Base-by-base conservation (phyloP, 2,888 invertebrate genomes). In the Xestia rhomboidea region DNA sequence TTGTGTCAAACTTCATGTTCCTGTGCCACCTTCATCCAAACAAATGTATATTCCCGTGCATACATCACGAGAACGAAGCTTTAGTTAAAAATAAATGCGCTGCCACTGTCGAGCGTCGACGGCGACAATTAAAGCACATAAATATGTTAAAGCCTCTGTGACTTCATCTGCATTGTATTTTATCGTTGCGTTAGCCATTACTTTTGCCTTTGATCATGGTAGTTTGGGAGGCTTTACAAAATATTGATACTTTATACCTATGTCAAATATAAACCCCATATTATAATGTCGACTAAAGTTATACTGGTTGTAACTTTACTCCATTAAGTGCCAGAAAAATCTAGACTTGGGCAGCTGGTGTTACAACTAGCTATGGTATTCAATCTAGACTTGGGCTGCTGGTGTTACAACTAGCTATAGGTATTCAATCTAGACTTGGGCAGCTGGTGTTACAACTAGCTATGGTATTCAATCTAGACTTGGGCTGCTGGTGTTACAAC, bases 91-190 rank as follows among this genome's bases (percentile, higher is more conserved):
- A 83, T 27, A 62, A 82, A 83, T 68, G 51, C 11, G 27, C 60
- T 51, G 11, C 18, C 13, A 67, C 13, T 27, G 46, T 77, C 41
- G 34, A 67, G 7, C n/a, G 54, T 77, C 41, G 34, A n/a, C 67
- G 21, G 41, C 30, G 38, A 57, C 70, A 83, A 83, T 83, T 68
- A 77, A 63, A 70, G 34, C 34, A 68, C 67, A 57, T 83, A 41
- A 68, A 77, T 77, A 83, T 77, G 54, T 70, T 68, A 83, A 82
- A 68, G 54, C 69, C 34, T 69, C 30, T 62, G 54, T 63, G 41
- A 83, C 67, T 83, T 34, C 41, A 83, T 71, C 79, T 78, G 83
- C 78, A 63, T 70, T 63, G 79, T 68, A 63, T 78, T 83, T 70
- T 83, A 81, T 83, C 49, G 44, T 30, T 66, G 57, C 78, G 57